Percentiles rank a stretch among this genome's conserved stretches.
Evolutionary conservation across 2,113 vertebrate species (phyloP).

Genomic region (Sardina pilchardus): DNA sequence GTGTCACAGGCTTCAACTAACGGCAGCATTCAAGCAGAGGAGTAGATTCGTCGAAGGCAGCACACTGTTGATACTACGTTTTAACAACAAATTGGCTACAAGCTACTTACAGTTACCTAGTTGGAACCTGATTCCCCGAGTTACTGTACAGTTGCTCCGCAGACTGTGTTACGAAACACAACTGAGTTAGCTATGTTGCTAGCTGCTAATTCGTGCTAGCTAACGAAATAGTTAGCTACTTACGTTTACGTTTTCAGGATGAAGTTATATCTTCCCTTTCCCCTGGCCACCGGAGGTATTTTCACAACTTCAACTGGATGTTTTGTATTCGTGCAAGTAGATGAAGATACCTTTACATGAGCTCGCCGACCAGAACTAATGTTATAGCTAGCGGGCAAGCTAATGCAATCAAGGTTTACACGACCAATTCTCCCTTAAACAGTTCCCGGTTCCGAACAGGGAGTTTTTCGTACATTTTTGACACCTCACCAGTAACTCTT

Average conservation of each 20-base stretch:
- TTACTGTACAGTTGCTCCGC: not conserved
- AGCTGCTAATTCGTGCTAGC: conserved; percentile 17
- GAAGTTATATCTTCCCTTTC: conserved; percentile 6
- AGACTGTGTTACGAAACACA: conserved; percentile 42
- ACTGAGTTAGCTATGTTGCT: conserved; percentile 32
- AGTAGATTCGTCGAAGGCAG: not conserved
- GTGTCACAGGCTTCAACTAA: not conserved
- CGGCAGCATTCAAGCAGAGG: not conserved
- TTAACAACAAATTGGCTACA: not conserved
- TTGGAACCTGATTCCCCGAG: not conserved
- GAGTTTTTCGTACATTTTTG: conserved; percentile 67
- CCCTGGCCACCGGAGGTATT: not conserved
- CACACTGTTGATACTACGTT: not conserved
- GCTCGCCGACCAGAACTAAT: conserved; percentile 33
- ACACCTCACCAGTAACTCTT: conserved; percentile 25
- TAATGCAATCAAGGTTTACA: conserved; percentile 59
- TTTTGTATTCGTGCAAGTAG: not conserved
- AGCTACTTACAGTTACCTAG: not conserved
- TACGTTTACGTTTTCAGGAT: conserved; percentile 39
- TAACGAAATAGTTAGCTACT: conserved; percentile 29
- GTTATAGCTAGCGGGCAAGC: conserved; percentile 57
- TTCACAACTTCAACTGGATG: conserved; percentile 16
- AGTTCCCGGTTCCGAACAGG: conserved; percentile 58
- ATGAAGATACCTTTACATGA: not conserved
- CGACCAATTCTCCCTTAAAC: conserved; percentile 63